A percentile compares a stretch with the other conserved stretches of the same genome.
These are phyloP conservation scores for Lottia scabra DNA, from an alignment of 2,888 invertebrate genomes.

Conservation along the genomic window DNA sequence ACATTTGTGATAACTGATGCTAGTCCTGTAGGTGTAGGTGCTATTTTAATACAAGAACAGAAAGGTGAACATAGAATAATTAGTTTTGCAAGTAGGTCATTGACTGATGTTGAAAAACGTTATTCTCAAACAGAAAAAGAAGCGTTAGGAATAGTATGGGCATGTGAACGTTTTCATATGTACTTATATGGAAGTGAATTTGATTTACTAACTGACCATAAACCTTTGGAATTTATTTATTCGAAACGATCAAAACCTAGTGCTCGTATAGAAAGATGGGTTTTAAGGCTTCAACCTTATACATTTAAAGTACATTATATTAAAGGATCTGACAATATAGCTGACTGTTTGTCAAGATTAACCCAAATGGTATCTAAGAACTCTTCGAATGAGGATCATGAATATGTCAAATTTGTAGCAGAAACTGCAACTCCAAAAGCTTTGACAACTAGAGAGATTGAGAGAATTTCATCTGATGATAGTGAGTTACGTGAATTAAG, in stretches of 20 bases:
- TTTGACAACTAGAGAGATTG: not conserved
- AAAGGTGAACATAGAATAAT: not conserved
- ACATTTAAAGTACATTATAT: conserved; percentile 7
- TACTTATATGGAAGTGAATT: conserved; percentile 1
- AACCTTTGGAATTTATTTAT: conserved; percentile 8
- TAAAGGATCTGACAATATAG: conserved; percentile 6
- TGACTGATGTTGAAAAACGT: conserved; percentile 7
- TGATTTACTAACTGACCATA: conserved; percentile 8
- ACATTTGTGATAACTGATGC: no score
- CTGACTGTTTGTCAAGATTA: not conserved
- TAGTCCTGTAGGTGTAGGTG: no score
- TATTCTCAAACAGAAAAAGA: conserved; percentile 8
- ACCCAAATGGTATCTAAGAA: not conserved
- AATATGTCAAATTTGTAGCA: not conserved
- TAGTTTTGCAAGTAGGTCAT: not conserved
- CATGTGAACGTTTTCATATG: not conserved
- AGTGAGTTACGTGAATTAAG: conserved; percentile 9
- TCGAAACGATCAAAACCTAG: not conserved
- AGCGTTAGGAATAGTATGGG: conserved; percentile 14
- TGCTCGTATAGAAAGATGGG: not conserved
- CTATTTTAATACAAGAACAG: not conserved
- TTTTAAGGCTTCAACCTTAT: not conserved
- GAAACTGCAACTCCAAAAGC: conserved; percentile 10
- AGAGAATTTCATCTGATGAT: conserved; percentile 3
- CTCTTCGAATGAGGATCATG: not conserved